Evolutionary conservation across 1,140 invertebrate species (phyloP), one percentile per base, ranked within the genome.

Genomic region (Gonioctena quinquepunctata): DNA sequence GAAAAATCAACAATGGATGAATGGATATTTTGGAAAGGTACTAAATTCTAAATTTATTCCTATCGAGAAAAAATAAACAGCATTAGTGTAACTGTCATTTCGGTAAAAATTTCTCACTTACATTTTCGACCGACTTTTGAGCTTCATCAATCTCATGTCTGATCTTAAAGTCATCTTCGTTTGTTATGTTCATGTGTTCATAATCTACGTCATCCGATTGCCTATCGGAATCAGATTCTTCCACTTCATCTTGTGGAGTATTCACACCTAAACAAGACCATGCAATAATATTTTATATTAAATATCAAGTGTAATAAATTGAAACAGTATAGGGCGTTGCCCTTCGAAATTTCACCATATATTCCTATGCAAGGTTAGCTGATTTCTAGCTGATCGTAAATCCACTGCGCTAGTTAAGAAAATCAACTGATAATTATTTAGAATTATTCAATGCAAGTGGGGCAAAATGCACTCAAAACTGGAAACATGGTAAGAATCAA

Each of bases 131-230:
- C 4, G 75, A 69, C 52, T 75, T 68, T 57, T 80, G 74, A 27
- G 80, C 79, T 56, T 76, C 76, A 67, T 82, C 81, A 50, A 82
- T 67, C 21, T 81, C 70, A 42, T 80, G 68, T 66, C 61, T 76
- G 18, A 81, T 76, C 21, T 33, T 23, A 57, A 60, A 79, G 73
- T 82, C 81, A 22, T 81, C 70, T 66, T 74, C 67, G 63, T 79
- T 81, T 50, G 81, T 82, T 52, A 81, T 80, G 52, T 81, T 77
- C 61, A 72, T 73, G 73, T 74, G 73, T 54, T 81, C 76, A 69
- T 82, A 80, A 13, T 66, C 71, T 57, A 64, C 66, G 42, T 66
- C 72, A 27, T 77, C 76, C 16, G 76, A 79, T 21, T 71, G 67
- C 28, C 69, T 72, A 23, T 76, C 74, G 16, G 75, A 78, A 49